These are phyloP conservation scores for Zoroaster sp. DNA, from an alignment of 53 echinoderm and acorn worm genomes.

Conservation along the genomic window DNA sequence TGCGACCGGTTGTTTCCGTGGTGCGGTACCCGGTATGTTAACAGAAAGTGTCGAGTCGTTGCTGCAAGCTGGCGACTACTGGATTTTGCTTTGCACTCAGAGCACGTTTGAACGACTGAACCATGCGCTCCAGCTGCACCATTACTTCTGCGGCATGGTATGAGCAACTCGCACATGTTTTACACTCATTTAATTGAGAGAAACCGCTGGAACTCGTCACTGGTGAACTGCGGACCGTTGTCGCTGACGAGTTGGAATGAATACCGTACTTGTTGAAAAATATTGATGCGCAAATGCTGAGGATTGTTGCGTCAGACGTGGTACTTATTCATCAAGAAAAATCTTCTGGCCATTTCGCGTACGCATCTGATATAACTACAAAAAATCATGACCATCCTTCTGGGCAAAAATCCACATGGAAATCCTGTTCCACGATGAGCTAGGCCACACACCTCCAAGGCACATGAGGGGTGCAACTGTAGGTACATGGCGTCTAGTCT, in stretches of 20 bases:
- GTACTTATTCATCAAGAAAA: conserved; percentile 60
- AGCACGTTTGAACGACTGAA: conserved; percentile 45
- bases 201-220: conserved; percentile 41
- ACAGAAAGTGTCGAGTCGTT: conserved; percentile 53
- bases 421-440: conserved; percentile 28
- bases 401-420: conserved; percentile 54
- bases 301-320: conserved; percentile 42
- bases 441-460: conserved; percentile 68
- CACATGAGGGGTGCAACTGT: conserved; percentile 44
- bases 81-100: conserved; percentile 21
- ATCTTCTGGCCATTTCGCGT: conserved; percentile 65
- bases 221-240: conserved; percentile 48
- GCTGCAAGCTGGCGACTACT: conserved; percentile 37
- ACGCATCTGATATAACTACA: conserved; percentile 42
- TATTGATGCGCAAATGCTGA: conserved; percentile 7
- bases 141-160: conserved; percentile 55
- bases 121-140: conserved; percentile 59
- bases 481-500: conserved; percentile 29
- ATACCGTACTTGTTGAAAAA: conserved; percentile 38
- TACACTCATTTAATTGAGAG: conserved; percentile 11
- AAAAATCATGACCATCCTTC: conserved; percentile 45
- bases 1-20: conserved; percentile 44
- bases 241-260: conserved; percentile 26
- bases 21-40: conserved; percentile 27
- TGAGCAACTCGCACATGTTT: conserved; percentile 25